Evolutionary conservation across 2,113 vertebrate genomes (phyloP).

Genomic region (Alectura lathami): DNA sequence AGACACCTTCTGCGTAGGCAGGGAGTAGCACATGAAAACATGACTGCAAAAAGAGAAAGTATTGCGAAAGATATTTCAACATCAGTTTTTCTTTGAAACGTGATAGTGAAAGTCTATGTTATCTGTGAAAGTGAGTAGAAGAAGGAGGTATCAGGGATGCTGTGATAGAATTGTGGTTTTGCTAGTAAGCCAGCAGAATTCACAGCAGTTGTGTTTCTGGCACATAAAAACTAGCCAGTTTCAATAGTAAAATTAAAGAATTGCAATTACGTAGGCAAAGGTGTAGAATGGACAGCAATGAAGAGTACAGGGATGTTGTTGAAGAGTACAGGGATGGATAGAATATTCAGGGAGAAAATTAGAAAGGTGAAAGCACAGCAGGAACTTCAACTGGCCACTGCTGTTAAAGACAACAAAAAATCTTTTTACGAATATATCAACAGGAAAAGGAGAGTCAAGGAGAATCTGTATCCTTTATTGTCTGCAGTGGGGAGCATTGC

Average conservation of each 20-base stretch:
- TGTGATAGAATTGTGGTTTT: background rate
- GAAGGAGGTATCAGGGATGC: background rate
- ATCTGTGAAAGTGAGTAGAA: background rate
- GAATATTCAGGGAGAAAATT: too few relatives aligned
- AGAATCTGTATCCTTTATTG: too few relatives aligned
- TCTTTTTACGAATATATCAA: too few relatives aligned
- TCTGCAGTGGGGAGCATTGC: too few relatives aligned
- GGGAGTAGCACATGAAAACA: accelerated
- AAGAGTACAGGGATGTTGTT: too few relatives aligned
- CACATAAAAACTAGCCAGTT: background rate
- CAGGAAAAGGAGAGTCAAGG: too few relatives aligned
- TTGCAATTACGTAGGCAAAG: background rate
- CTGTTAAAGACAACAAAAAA: too few relatives aligned
- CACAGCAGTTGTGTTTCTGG: accelerated
- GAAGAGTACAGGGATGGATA: too few relatives aligned
- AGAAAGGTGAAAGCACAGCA: too few relatives aligned
- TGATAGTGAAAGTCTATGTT: background rate
- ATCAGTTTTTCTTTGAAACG: accelerated
- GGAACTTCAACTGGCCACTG: too few relatives aligned
- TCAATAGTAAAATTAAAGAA: background rate
- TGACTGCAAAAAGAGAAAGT: background rate
- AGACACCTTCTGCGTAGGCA: background rate
- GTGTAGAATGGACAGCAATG: background rate
- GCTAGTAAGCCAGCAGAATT: background rate
- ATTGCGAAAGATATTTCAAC: background rate